Evolutionary conservation across 2,113 vertebrate species (phyloP).

Genomic region (Mobula birostris): DNA sequence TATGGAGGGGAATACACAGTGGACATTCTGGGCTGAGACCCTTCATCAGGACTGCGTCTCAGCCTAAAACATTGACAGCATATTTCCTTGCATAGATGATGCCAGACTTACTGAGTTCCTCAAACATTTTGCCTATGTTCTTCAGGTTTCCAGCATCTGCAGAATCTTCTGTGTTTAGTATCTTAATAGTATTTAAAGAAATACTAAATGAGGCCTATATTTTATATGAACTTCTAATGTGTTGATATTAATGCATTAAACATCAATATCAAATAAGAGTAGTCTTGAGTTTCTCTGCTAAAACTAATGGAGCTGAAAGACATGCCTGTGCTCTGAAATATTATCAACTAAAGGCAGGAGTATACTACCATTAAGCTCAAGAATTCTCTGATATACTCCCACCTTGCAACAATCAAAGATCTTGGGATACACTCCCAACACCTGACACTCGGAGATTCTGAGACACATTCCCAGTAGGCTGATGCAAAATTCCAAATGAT

Average conservation of each 20-base stretch:
- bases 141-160: no score
- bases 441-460: not conserved
- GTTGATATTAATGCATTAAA: not conserved
- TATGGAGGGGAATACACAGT: no score
- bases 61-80: no score
- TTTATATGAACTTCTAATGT: not conserved
- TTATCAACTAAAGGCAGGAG: not conserved
- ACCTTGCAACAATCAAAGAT: no score
- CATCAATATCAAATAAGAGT: not conserved
- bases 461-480: not conserved
- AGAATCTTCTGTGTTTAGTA: no score
- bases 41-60: no score
- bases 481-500: constrained; percentile 24
- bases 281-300: not conserved
- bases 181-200: not conserved
- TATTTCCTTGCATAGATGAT: no score
- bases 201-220: not conserved
- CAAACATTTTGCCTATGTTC: no score
- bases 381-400: no score
- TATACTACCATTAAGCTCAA: not conserved
- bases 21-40: no score
- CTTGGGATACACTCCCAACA: not conserved
- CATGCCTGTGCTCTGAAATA: not conserved
- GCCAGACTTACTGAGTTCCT: no score
- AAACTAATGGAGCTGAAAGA: not conserved